These are phyloP conservation scores for Oncorhynchus kisutch DNA, from an alignment of 2,113 vertebrate genomes.

Conservation along the genomic window DNA sequence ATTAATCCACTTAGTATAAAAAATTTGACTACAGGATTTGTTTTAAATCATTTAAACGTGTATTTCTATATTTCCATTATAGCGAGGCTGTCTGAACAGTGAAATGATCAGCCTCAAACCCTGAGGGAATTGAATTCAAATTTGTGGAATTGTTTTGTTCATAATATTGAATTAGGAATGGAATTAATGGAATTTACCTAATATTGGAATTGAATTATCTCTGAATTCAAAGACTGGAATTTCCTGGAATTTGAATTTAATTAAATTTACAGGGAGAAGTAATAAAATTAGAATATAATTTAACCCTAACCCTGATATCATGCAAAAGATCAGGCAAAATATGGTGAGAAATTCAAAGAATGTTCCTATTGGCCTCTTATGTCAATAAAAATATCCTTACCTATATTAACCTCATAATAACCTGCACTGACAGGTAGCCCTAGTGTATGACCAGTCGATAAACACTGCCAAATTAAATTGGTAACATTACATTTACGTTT, in stretches of 20 bases:
- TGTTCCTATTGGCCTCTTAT: background rate
- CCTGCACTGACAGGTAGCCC: background rate
- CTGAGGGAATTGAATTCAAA: no score
- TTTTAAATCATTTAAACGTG: no score
- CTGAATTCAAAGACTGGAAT: no score
- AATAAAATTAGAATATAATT: background rate
- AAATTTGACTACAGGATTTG: no score
- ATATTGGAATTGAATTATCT: no score
- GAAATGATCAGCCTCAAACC: background rate
- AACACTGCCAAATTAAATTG: background rate
- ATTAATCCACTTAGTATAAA: no score
- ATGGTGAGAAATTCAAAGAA: background rate
- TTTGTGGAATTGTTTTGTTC: no score
- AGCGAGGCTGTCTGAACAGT: background rate
- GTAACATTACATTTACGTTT: background rate
- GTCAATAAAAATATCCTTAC: background rate
- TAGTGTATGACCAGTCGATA: background rate
- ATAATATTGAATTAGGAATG: background rate
- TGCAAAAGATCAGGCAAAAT: no score
- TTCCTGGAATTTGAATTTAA: background rate
- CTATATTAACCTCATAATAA: background rate
- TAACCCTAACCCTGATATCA: no score
- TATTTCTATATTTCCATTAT: no score
- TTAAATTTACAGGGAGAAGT: background rate
- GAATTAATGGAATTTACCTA: background rate